Base-by-base conservation (phyloP, 2,797 vertebrate genomes). In the Neosilurus mollespiculum region DNA sequence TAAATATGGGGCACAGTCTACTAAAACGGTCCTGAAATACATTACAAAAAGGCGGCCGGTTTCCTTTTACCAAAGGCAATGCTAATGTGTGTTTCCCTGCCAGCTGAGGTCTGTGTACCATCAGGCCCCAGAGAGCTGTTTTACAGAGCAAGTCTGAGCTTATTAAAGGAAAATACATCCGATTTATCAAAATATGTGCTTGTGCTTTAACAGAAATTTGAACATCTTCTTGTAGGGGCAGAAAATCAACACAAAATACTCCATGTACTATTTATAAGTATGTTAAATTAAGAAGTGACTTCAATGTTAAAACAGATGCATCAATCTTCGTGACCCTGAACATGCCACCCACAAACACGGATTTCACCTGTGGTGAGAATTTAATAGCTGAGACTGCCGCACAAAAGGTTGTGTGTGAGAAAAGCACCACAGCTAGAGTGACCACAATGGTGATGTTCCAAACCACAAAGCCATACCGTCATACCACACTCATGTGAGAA, bases 131-230 rank as follows among this genome's bases (percentile, higher is more conserved):
- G 90, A 92, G 93, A 92, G 88, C 86, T 86, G 86, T 88, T 93
- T 92, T 91, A 91, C 91, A 91, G 91, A 90, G 87, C 88, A 90
- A 89, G 92, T 67, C 87, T 64, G 80, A 80, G 89, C 88, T 91
- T 88, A 90, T 92, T 92, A 90, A 87, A 91, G 91, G 90, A 89
- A 90, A 81, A 9, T 14, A 3, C n/a, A 26, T 26, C 37, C 15
- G 14, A 78, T 51, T 65, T 20, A 51, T 51, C 24, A 65, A 65
- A 78, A 78, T 1, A 51, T 2, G 22, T 30, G 16, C 30, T n/a
- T 18, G 0, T 26, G 70, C 10, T 61, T 77, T 24, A 49, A 62
- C 53, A 53, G 24, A 66, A 49, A 53, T 77, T 5, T 16, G 43
- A 20, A 78, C n/a, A 24, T 37, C 34, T 56, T 56, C 15, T n/a